Evolutionary conservation across 2,113 vertebrate species (phyloP), one percentile per base, ranked within the genome.

Genomic region (Pterophyllum scalare): DNA sequence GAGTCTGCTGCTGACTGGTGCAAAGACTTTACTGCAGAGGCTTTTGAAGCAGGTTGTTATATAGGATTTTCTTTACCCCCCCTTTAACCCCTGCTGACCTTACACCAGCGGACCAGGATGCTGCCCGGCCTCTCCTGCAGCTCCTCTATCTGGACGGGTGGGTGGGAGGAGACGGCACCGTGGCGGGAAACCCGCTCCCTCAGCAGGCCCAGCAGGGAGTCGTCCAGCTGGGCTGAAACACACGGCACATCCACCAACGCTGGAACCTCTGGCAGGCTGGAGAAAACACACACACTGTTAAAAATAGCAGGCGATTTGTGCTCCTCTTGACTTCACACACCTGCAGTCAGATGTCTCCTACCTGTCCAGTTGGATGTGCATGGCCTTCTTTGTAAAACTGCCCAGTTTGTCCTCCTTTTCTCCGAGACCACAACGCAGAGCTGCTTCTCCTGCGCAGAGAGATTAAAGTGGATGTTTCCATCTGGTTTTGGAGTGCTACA

Each of bases 361-460:
- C 98, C 98, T 99, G 93, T 99, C 98, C 93, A 99, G 93, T 65
- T 99, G 98, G 92, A 99, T 99, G 86, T 99, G 97, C 49, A 98
- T 95, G 64, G 98, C 97, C 92, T 99, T 99, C 92, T 99, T 98
- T 7, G 97, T 97, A 87, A 99, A 99, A 88, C 86, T 98, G 92
- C 97, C 97, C 65, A 99, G 94, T 35, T 97, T 97, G 86, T 99
- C 97, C 75, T 97, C 97, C 79, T 97, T 96, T 67, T 97, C 96
- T 67, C 95, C 96, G 19, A 96, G 84, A 10, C 96, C 96, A 83
- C 97, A 97, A 38, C 95, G 96, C 75, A 99, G 96, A 33, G 97
- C 98, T 20, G 95, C 95, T 93, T 99, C 98, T 24, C 98, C 98
- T 99, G 94, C 17, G 81, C 2, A 67, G 7, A 87, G 2, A 62